Evolutionary conservation across 2,797 vertebrate species (phyloP), one percentile per base, ranked within the genome.

Genomic region (Gymnocypris eckloni): DNA sequence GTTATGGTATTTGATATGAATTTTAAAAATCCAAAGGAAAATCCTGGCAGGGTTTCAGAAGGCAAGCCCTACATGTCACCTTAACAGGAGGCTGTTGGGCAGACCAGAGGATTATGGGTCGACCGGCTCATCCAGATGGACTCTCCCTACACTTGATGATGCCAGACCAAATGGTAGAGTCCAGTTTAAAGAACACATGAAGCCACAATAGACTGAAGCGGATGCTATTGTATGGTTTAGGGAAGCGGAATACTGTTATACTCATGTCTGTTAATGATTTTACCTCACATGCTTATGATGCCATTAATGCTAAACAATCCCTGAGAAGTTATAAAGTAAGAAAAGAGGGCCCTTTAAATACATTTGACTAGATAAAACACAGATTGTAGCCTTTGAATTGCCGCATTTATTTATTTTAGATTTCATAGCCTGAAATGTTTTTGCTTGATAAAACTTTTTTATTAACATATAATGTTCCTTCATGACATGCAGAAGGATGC

Each of bases 61-160:
- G 90, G 92, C 91, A 89, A 91, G 91, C 89, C 93, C 91, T 93
- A 91, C 94, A 92, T 94, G 92, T 92, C 88, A 88, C 91, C 94
- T 94, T 95, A 94, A 94, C 94, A 84, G 66, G 87, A 89, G 84
- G 93, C 93, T 90, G 89, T 93, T 92, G 92, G 93, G 91, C 93
- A 95, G 91, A 93, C 93, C 92, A 56, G 90, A 88, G 95, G 96
- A 98, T 98, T 97, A 98, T 94, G 90, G 93, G 92, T 79, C 93
- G 95, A 95, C 91, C 85, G 2, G 91, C 93, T 95, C 93, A 93
- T 93, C 92, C 93, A 86, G 87, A 2, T 86, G 81, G 61, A 90
- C 90, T 87, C 91, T 91, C 90, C 86, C 83, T 67, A 39, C 12
- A 73, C 43, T 90, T 89, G 83, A 48, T 89, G 79, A 37, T 81